Conservation (phyloP, 2,888 invertebrate genomes). For the Agrotis segetum region DNA sequence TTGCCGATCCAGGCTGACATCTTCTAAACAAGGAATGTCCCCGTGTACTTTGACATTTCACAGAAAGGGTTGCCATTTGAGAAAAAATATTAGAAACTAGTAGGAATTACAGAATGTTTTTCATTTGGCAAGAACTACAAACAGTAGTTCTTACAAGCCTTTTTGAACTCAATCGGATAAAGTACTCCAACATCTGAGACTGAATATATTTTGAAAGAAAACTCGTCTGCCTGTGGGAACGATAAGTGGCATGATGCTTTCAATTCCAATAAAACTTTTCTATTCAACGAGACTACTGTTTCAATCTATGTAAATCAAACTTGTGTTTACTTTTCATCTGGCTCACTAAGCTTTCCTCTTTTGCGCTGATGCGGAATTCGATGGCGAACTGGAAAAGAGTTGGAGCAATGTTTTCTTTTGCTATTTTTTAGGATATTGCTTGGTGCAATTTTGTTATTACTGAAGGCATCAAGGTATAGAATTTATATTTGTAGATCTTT, state of each 20-base stretch:
- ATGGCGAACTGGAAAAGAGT: conserved; percentile 14
- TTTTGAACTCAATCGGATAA: conserved; percentile 57
- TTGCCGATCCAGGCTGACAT: neutral
- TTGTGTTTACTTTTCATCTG: conserved; percentile 78
- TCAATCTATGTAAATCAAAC: conserved; percentile 77
- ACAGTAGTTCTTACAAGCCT: conserved; percentile 2
- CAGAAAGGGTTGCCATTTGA: neutral
- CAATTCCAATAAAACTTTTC: conserved; percentile 78
- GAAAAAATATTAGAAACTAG: neutral
- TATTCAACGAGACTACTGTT: conserved; percentile 71
- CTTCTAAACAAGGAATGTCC: neutral
- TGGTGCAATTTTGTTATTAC: neutral
- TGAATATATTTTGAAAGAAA: conserved; percentile 58
- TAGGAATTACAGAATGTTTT: neutral
- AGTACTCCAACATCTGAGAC: conserved; percentile 49
- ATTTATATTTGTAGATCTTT: too few species aligned
- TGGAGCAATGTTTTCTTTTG: conserved; percentile 16
- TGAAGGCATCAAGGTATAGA: neutral
- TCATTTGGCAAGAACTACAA: conserved; percentile 26
- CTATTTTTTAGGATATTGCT: neutral
- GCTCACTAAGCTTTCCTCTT: conserved; percentile 62
- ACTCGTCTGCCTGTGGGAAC: conserved; percentile 61
- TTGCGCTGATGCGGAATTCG: conserved; percentile 45
- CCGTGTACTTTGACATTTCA: neutral
- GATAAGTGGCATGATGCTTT: conserved; percentile 75